Conservation (phyloP, 2,797 vertebrate species). For the Rhabdomys pumilio region DNA sequence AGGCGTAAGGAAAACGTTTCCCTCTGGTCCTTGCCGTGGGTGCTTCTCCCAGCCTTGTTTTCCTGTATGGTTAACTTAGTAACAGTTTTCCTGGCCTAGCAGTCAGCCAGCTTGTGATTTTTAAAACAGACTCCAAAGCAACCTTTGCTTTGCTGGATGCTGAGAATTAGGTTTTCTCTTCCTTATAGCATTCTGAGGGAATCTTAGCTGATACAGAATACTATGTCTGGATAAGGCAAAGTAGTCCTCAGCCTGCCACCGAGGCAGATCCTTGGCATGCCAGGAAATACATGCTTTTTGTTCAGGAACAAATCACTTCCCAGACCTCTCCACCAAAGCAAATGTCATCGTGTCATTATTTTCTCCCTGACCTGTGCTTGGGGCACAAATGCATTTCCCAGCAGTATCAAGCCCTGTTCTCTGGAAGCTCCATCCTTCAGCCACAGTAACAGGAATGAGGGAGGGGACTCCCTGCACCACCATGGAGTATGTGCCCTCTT, state of each 20-base stretch:
- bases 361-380: constrained; percentile 32
- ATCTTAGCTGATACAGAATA: not conserved
- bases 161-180: constrained; percentile 49
- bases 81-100: not conserved
- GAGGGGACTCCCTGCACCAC: not conserved
- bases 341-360: not conserved
- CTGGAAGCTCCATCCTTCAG: not conserved
- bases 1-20: not conserved
- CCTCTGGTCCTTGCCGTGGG: not conserved
- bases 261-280: not conserved
- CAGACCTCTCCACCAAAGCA: constrained; percentile 19
- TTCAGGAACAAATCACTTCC: constrained; percentile 55
- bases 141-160: constrained; percentile 44
- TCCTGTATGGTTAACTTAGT: constrained; percentile 30
- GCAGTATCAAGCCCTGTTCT: not conserved
- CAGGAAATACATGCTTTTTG: constrained; percentile 51
- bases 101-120: constrained; percentile 44
- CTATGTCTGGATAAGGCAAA: not conserved
- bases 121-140: constrained; percentile 65
- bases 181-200: not conserved
- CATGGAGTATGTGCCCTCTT: not conserved
- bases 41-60: not conserved
- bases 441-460: not conserved
- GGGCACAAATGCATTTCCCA: constrained; percentile 3
- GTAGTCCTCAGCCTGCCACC: not conserved